Conservation (phyloP, 1,140 invertebrate genomes). For the Danaus plexippus region DNA sequence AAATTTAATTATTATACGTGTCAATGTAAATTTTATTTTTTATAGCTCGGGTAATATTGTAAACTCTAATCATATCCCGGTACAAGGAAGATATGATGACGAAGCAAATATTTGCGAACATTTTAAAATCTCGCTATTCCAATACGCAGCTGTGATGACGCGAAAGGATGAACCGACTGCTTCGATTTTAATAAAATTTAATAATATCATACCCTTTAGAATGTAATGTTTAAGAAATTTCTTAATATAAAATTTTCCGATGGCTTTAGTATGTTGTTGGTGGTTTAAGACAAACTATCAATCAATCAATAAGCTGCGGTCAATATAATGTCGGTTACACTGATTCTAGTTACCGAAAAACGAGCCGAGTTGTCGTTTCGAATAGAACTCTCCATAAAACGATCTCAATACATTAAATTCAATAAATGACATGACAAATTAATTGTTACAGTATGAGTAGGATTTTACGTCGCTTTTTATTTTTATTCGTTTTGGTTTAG, state of each 20-base stretch:
- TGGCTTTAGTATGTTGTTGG: too few relatives aligned
- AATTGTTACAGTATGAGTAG: constrained; percentile 69
- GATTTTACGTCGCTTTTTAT: constrained; percentile 53
- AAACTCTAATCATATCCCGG: constrained; percentile 55
- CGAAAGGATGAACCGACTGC: constrained; percentile 1
- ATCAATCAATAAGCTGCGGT: constrained; percentile 52
- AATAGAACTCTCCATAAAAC: constrained; percentile 44
- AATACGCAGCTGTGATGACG: constrained; percentile 48
- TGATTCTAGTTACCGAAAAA: constrained; percentile 57
- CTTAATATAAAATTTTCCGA: too few relatives aligned
- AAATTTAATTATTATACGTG: constrained; percentile 27
- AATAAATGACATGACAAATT: constrained; percentile 70
- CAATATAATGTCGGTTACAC: constrained; percentile 57
- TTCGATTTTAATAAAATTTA: too few relatives aligned
- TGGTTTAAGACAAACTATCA: constrained; percentile 2
- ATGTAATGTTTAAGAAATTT: too few relatives aligned
- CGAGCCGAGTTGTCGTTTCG: constrained; percentile 36
- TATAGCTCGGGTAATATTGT: constrained; percentile 52
- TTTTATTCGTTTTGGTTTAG: constrained; percentile 47
- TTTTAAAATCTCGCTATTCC: constrained; percentile 68
- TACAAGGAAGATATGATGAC: constrained; percentile 68
- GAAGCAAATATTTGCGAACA: constrained; percentile 55
- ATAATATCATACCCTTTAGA: too few relatives aligned
- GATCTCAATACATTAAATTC: constrained; percentile 52
- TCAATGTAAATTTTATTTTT: constrained; percentile 5